A percentile compares a stretch with the other conserved stretches of the same genome.
phyloP scores from a whole-genome alignment of 2,113 vertebrate species.

The Labrus mixtus region DNA sequence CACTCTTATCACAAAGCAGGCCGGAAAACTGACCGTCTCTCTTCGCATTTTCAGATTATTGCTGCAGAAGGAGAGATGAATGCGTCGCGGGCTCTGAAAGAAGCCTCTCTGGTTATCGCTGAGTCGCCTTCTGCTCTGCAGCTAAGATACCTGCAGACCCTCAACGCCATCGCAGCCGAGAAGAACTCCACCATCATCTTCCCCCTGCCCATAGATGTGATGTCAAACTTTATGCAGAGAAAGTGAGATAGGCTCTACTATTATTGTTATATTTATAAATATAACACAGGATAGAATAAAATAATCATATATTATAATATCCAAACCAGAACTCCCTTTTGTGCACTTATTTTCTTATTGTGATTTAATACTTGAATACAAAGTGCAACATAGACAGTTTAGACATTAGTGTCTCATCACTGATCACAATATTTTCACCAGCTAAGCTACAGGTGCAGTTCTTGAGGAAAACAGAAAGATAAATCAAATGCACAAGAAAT shows the following conservation, averaged over 20 bases:
- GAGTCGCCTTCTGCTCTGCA: slow-evolving; percentile 87
- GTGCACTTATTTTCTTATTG: slow-evolving; percentile 34
- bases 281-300: neutral
- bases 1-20: neutral
- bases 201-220: slow-evolving; percentile 88
- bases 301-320: neutral
- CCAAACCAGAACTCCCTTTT: slow-evolving; percentile 14
- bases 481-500: slow-evolving; percentile 2
- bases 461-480: slow-evolving; percentile 47
- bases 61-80: slow-evolving; percentile 87
- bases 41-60: slow-evolving; percentile 68
- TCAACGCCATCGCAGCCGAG: slow-evolving; percentile 86
- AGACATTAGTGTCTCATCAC: slow-evolving; percentile 66
- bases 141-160: slow-evolving; percentile 89
- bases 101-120: slow-evolving; percentile 85
- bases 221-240: slow-evolving; percentile 76
- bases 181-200: slow-evolving; percentile 93
- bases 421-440: slow-evolving; percentile 62
- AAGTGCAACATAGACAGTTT: slow-evolving; percentile 78
- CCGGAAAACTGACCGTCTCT: neutral
- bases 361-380: slow-evolving; percentile 79
- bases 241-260: slow-evolving; percentile 35
- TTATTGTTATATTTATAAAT: neutral
- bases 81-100: slow-evolving; percentile 88
- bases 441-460: slow-evolving; percentile 69